Percentiles rank a stretch among this genome's conserved stretches.
phyloP scores from a whole-genome alignment of 2,113 vertebrate species.

The Podilymbus podiceps region DNA sequence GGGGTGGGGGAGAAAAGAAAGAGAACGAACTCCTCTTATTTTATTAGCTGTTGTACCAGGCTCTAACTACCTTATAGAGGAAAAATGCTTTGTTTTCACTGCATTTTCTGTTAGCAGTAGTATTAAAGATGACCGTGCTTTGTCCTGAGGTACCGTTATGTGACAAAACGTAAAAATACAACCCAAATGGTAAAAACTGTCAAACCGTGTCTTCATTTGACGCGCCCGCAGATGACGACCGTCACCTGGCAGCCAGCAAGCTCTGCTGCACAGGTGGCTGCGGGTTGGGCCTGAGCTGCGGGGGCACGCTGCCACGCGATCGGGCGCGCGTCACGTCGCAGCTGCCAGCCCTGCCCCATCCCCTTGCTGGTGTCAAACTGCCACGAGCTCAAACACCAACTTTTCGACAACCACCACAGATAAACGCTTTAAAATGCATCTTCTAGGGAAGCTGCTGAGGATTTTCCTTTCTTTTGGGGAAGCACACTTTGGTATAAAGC shows the following conservation, averaged over 20 bases:
- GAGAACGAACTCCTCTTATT: neutral
- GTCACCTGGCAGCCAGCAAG: neutral
- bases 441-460: neutral
- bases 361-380: neutral
- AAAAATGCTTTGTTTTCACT: neutral
- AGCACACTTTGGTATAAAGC: neutral
- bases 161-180: neutral
- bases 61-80: neutral
- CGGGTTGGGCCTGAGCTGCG: neutral
- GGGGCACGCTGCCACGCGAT: neutral
- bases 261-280: neutral
- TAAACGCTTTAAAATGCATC: neutral
- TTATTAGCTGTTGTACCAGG: neutral
- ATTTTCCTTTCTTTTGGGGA: neutral
- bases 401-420: neutral
- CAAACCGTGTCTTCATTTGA: neutral
- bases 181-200: neutral
- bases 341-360: neutral
- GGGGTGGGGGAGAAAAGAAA: neutral
- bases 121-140: neutral
- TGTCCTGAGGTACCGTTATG: neutral
- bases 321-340: accelerated
- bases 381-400: neutral
- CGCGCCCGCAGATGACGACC: accelerated
- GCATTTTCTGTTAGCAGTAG: neutral